Percentiles rank a stretch among this genome's conserved stretches.
Evolutionary conservation across 2,888 invertebrate species (phyloP).

Genomic region (Cotesia congregata): DNA sequence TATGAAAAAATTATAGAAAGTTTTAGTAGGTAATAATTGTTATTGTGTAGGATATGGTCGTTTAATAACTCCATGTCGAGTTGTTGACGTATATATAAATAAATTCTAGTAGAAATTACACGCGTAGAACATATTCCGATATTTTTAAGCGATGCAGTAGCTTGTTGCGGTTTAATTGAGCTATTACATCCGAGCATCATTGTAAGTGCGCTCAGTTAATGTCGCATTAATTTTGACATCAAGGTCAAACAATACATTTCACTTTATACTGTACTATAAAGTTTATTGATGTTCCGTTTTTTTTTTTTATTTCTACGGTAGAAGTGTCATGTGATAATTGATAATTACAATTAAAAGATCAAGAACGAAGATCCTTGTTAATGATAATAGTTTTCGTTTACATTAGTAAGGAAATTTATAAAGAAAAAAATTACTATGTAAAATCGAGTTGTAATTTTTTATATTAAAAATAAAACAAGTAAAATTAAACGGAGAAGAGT

Average conservation of each 20-base stretch:
- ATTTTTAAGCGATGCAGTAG: slow-evolving; percentile 36
- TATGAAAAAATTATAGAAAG: slow-evolving; percentile 4
- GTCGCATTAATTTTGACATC: slow-evolving; percentile 30
- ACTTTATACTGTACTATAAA: slow-evolving; percentile 35
- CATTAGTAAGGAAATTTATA: no score
- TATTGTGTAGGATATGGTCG: not conserved
- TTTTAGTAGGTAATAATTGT: slow-evolving; percentile 9
- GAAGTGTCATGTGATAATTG: no score
- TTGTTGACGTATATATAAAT: not conserved
- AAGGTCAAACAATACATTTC: slow-evolving; percentile 29
- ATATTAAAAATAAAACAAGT: slow-evolving; percentile 17
- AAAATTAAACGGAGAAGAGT: slow-evolving; percentile 34
- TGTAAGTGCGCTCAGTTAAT: slow-evolving; percentile 29
- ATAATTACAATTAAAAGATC: no score
- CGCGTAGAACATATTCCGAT: not conserved
- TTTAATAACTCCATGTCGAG: slow-evolving; percentile 13
- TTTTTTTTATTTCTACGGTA: no score
- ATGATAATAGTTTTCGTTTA: no score
- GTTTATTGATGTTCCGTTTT: no score
- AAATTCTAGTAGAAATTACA: slow-evolving; percentile 7
- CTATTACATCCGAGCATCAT: slow-evolving; percentile 43
- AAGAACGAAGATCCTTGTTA: no score
- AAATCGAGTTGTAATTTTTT: slow-evolving; percentile 11
- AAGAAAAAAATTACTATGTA: slow-evolving; percentile 5
- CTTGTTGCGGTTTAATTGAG: slow-evolving; percentile 42